Percentiles rank a stretch among this genome's conserved stretches.
phyloP scores from a whole-genome alignment of 2,797 vertebrate species.

The Nyctibius grandis region DNA sequence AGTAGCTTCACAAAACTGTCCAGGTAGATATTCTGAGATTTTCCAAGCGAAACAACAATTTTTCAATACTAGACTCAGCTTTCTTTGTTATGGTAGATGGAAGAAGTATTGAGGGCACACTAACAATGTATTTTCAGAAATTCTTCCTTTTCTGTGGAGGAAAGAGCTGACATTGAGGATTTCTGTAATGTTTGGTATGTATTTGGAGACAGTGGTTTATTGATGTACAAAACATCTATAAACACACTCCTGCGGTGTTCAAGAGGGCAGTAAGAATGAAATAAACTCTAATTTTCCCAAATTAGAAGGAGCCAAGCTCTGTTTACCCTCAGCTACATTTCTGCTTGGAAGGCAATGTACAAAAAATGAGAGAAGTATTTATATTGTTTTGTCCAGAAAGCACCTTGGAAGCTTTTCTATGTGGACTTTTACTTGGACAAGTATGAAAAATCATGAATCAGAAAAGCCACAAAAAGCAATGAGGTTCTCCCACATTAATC shows the following conservation, averaged over 20 bases:
- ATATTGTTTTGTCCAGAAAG: not conserved
- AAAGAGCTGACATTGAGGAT: slow-evolving; percentile 16
- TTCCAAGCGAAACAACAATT: not conserved
- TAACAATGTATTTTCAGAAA: not conserved
- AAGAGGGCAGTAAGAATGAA: slow-evolving; percentile 4
- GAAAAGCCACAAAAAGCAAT: not conserved
- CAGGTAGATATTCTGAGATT: not conserved
- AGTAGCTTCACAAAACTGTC: not conserved
- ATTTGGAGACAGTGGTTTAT: slow-evolving; percentile 22
- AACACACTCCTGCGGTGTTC: not conserved
- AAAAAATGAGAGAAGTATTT: not conserved
- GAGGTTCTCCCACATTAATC: not conserved
- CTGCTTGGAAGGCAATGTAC: not conserved
- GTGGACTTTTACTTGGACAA: not conserved
- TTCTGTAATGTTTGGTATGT: slow-evolving; percentile 22
- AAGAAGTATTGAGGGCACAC: not conserved
- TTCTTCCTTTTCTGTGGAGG: not conserved
- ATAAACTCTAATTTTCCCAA: slow-evolving; percentile 30
- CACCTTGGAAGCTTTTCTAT: not conserved
- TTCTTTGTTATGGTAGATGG: not conserved
- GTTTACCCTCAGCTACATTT: not conserved
- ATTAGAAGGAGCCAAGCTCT: not conserved
- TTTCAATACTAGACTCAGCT: not conserved
- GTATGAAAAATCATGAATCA: not conserved
- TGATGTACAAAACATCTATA: slow-evolving; percentile 20